Evolutionary conservation across 2,888 invertebrate species (phyloP).

Genomic region (Noctuana brunneofusca): DNA sequence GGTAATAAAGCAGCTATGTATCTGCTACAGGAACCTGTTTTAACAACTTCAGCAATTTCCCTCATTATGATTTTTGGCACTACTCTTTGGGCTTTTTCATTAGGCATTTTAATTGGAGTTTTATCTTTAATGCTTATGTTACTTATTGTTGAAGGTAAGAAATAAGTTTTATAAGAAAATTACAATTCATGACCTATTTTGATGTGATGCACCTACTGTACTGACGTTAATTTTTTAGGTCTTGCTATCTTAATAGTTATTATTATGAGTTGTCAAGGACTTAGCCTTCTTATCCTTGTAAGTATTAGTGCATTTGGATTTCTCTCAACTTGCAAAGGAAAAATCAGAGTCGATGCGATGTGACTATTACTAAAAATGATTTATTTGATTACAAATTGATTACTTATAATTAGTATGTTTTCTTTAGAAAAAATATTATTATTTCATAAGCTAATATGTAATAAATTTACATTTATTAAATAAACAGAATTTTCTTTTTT

Average conservation of each 20-base stretch:
- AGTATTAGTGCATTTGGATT: not conserved
- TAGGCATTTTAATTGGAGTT: slow-evolving; percentile 13
- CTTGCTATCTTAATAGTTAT: slow-evolving; percentile 22
- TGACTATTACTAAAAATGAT: not conserved
- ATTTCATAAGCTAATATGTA: too few relatives aligned
- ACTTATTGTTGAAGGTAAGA: slow-evolving; percentile 28
- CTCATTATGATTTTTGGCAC: slow-evolving; percentile 14
- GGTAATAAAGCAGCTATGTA: slow-evolving; percentile 21
- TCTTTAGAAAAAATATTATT: too few relatives aligned
- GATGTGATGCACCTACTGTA: not conserved
- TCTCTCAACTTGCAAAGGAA: slow-evolving; percentile 7
- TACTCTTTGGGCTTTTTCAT: slow-evolving; percentile 4
- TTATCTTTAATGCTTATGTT: slow-evolving; percentile 7
- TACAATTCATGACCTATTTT: not conserved
- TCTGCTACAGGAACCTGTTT: slow-evolving; percentile 47
- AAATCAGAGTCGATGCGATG: not conserved
- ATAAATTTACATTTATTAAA: too few relatives aligned
- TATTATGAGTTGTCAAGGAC: slow-evolving; percentile 27
- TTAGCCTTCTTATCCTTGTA: not conserved
- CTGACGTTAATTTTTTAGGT: slow-evolving; percentile 2
- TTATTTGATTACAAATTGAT: too few relatives aligned
- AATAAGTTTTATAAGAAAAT: not conserved
- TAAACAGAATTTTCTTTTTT: too few relatives aligned
- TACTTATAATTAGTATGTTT: too few relatives aligned
- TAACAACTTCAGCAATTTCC: slow-evolving; percentile 47